Percentiles rank a stretch among this genome's conserved stretches.
Conservation (phyloP, 2,888 invertebrate genomes). For the Phengaris arion region DNA sequence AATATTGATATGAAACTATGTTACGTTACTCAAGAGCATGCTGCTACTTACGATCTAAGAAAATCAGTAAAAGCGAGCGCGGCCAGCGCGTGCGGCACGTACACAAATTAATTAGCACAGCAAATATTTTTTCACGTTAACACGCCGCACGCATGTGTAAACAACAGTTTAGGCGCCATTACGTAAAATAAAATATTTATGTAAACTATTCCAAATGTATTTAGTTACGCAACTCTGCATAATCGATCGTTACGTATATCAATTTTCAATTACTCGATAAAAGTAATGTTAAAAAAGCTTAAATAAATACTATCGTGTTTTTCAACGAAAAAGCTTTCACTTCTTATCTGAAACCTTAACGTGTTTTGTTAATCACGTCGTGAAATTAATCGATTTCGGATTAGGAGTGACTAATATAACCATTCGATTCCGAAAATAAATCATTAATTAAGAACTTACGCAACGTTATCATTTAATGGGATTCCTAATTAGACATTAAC, state of each 20-base stretch:
- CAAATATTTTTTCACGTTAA: slow-evolving; percentile 7
- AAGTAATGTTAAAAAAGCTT: background rate
- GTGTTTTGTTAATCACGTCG: slow-evolving; percentile 2
- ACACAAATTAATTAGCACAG: background rate
- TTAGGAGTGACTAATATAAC: slow-evolving; percentile 12
- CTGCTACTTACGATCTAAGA: background rate
- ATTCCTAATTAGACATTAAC: slow-evolving; percentile 12
- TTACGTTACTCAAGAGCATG: background rate
- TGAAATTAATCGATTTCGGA: slow-evolving; percentile 1
- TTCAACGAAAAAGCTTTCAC: slow-evolving; percentile 1
- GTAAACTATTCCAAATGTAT: background rate
- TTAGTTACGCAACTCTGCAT: background rate
- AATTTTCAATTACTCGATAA: background rate
- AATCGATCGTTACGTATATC: background rate
- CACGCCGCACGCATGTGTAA: background rate
- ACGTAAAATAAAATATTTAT: background rate
- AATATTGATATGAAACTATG: background rate
- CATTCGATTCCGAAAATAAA: background rate
- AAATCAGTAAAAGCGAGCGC: slow-evolving; percentile 16
- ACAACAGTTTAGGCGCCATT: slow-evolving; percentile 8
- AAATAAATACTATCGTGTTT: background rate
- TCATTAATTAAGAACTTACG: slow-evolving; percentile 2
- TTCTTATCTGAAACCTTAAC: background rate
- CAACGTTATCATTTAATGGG: background rate
- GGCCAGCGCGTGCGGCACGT: slow-evolving; percentile 2